A percentile compares a stretch with the other conserved stretches of the same genome.
These are phyloP conservation scores for Crocallis elinguaria DNA, from an alignment of 2,888 invertebrate genomes.

Conservation along the genomic window DNA sequence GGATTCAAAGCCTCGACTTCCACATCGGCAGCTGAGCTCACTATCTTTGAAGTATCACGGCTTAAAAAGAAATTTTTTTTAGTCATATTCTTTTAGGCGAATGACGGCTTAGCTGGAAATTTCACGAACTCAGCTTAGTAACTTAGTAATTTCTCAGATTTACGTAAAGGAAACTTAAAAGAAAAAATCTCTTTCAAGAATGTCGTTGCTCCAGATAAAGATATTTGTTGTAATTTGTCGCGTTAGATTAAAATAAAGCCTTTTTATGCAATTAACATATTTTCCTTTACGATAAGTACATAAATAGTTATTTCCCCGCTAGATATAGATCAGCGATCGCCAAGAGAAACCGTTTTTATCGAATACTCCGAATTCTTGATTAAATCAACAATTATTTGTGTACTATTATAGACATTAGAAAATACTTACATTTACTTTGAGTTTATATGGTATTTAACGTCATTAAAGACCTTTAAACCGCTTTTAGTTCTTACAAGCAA, in stretches of 20 bases:
- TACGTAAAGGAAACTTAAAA: too few species aligned
- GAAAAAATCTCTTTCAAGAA: too few species aligned
- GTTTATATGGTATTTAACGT: conserved; percentile 6
- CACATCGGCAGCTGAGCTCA: too few species aligned
- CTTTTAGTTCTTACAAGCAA: neutral
- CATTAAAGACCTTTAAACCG: conserved; percentile 18
- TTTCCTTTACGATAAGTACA: neutral
- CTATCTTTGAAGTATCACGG: too few species aligned
- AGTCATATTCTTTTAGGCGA: too few species aligned
- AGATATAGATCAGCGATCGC: conserved; percentile 36
- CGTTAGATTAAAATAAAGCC: neutral
- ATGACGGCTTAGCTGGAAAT: too few species aligned
- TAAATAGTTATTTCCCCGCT: conserved; percentile 30
- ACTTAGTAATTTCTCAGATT: too few species aligned
- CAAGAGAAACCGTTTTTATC: conserved; percentile 31
- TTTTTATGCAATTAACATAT: conserved; percentile 13
- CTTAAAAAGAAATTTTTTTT: too few species aligned
- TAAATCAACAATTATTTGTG: conserved; percentile 42
- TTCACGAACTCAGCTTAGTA: too few species aligned
- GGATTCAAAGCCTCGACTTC: too few species aligned
- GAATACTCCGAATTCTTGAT: conserved; percentile 52
- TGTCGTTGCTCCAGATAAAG: too few species aligned
- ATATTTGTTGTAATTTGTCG: neutral
- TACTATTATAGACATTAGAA: conserved; percentile 27
- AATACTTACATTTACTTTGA: conserved; percentile 21